These are phyloP conservation scores for Steinernema scapterisci DNA, from an alignment of 2,888 invertebrate genomes.

Conservation along the genomic window DNA sequence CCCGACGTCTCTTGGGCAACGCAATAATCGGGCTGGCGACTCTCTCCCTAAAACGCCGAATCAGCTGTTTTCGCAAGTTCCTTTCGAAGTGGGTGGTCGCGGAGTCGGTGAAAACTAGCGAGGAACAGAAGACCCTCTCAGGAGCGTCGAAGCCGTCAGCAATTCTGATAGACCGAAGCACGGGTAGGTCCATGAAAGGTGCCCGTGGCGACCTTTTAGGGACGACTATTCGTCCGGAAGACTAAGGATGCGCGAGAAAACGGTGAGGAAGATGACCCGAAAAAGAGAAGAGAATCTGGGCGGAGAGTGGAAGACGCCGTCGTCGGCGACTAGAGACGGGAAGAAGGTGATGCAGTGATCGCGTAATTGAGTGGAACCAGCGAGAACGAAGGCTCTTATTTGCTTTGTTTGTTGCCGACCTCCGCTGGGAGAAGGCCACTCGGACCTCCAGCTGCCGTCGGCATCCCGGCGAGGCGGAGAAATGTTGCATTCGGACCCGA, in stretches of 20 bases:
- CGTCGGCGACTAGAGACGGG: neutral
- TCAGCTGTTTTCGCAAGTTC: neutral
- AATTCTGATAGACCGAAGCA: slow-evolving; percentile 11
- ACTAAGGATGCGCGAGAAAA: neutral
- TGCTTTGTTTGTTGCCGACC: slow-evolving; percentile 33
- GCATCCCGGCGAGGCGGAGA: slow-evolving; percentile 71
- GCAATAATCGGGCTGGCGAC: neutral
- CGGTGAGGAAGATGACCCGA: neutral
- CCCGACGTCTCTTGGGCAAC: neutral
- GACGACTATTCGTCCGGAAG: neutral
- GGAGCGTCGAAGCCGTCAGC: slow-evolving; percentile 10
- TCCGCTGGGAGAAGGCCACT: slow-evolving; percentile 34
- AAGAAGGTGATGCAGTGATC: neutral
- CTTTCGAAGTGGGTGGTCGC: slow-evolving; percentile 5
- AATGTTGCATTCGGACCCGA: slow-evolving; percentile 19
- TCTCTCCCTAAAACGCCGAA: neutral
- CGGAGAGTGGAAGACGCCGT: neutral
- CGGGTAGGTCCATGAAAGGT: neutral
- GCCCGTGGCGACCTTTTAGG: neutral
- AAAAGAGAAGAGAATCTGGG: slow-evolving; percentile 24
- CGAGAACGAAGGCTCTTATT: neutral
- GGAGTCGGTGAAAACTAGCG: slow-evolving; percentile 3
- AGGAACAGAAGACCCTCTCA: neutral
- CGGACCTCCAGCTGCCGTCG: slow-evolving; percentile 78
- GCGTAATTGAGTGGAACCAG: slow-evolving; percentile 1